phyloP scores from a whole-genome alignment of 2,888 invertebrate species.

The Ceratothoa steindachneri region DNA sequence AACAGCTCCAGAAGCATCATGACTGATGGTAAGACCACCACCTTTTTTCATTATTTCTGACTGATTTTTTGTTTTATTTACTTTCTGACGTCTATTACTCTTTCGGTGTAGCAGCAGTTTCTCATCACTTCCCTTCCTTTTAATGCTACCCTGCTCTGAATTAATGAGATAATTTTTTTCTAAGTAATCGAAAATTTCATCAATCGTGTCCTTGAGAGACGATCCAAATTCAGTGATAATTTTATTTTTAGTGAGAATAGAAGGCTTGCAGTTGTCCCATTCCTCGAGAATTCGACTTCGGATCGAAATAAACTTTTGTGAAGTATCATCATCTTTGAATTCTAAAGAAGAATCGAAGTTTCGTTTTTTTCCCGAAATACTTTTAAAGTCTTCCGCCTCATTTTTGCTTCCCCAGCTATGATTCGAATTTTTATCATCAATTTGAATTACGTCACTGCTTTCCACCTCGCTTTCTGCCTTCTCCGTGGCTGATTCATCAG shows the following conservation, averaged over 20 bases:
- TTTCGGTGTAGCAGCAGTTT: neutral
- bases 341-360: neutral
- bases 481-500: neutral
- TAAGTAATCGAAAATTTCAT: neutral
- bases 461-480: neutral
- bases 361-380: neutral
- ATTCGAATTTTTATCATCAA: neutral
- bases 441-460: neutral
- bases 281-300: neutral
- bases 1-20: conserved; percentile 61
- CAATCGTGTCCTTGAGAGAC: neutral
- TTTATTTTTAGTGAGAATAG: neutral
- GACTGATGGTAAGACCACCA: conserved; percentile 64
- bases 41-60: conserved; percentile 54
- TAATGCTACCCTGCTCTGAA: neutral
- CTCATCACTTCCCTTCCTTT: neutral
- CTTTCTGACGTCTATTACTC: neutral
- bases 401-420: neutral
- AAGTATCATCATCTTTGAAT: neutral
- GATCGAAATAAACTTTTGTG: neutral
- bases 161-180: neutral
- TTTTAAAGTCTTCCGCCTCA: neutral
- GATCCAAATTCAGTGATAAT: neutral
- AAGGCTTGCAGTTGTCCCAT: conserved; percentile 1
- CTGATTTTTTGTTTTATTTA: neutral